A percentile compares a stretch with the other conserved stretches of the same genome.
Evolutionary conservation across 2,888 invertebrate species (phyloP).

Genomic region (Geotrupes spiniger): DNA sequence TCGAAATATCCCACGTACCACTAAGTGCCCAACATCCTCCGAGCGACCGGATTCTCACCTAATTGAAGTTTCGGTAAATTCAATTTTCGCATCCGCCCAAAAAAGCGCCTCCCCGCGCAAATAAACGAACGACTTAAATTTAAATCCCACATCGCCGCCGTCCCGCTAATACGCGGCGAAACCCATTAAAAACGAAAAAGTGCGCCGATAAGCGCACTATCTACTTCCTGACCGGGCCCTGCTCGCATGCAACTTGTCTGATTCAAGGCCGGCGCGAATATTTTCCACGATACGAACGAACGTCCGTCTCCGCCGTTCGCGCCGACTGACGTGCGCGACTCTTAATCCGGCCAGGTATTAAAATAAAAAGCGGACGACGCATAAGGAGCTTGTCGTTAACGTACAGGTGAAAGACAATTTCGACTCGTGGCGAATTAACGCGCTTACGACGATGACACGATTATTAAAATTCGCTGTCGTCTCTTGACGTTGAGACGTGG

Average conservation of each 20-base stretch:
- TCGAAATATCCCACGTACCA: too few species aligned
- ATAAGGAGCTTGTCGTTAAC: constrained; percentile 1
- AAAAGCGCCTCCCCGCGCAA: too few species aligned
- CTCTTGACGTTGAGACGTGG: too few species aligned
- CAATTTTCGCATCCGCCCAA: too few species aligned
- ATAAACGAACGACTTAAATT: too few species aligned
- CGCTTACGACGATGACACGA: too few species aligned
- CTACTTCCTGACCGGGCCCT: constrained; percentile 28
- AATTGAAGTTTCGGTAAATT: too few species aligned
- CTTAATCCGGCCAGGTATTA: constrained; percentile 4
- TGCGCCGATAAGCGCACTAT: constrained; percentile 29
- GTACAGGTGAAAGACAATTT: constrained; percentile 4
- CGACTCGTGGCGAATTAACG: background rate
- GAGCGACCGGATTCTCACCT: too few species aligned
- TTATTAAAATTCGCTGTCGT: too few species aligned
- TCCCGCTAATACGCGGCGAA: background rate
- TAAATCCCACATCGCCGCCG: too few species aligned
- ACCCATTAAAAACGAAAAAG: constrained; percentile 21
- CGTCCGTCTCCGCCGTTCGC: constrained; percentile 1
- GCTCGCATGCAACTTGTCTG: constrained; percentile 24
- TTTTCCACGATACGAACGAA: constrained; percentile 1
- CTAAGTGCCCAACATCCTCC: too few species aligned
- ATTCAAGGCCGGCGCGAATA: constrained; percentile 19
- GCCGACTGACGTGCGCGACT: background rate
- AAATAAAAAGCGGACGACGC: constrained; percentile 1